phyloP scores from a whole-genome alignment of 2,888 invertebrate genomes.

The Zaprionus obscuricornis region DNA sequence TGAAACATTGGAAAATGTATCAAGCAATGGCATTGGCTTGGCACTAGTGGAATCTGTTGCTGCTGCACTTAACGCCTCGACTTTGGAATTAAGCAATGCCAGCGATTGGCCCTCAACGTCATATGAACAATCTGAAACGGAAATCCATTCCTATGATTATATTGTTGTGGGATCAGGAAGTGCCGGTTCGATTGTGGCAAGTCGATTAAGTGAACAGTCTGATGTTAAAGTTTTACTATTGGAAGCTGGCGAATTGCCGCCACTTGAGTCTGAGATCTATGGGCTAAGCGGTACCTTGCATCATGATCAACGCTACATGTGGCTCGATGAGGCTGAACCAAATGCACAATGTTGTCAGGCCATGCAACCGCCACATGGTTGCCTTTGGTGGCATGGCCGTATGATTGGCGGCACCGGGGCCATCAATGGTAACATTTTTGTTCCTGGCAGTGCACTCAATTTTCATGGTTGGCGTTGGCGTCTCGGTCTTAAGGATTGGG shows the following conservation, averaged over 20 bases:
- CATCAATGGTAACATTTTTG: conserved; percentile 87
- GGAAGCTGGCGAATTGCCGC: conserved; percentile 90
- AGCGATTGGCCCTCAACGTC: conserved; percentile 85
- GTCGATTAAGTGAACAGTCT: conserved; percentile 88
- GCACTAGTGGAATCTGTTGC: conserved; percentile 51
- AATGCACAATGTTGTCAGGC: conserved; percentile 68
- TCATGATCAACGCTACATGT: conserved; percentile 65
- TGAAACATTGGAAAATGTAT: conserved; percentile 3
- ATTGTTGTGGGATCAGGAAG: conserved; percentile 86
- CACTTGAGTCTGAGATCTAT: conserved; percentile 82
- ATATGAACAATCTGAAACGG: conserved; percentile 1
- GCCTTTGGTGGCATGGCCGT: conserved; percentile 87
- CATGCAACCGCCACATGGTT: conserved; percentile 61
- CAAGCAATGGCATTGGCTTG: conserved; percentile 51
- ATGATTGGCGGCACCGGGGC: conserved; percentile 86
- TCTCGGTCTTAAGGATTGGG: conserved; percentile 85
- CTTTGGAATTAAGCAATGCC: conserved; percentile 84
- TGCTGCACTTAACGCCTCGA: conserved; percentile 46
- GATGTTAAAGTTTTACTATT: conserved; percentile 89
- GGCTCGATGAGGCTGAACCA: conserved; percentile 71
- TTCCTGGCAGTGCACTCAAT: conserved; percentile 85
- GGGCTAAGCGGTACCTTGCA: conserved; percentile 57
- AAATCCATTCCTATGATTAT: conserved; percentile 84
- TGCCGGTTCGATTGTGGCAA: conserved; percentile 86
- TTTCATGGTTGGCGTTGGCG: conserved; percentile 85